Evolutionary conservation across 2,113 vertebrate genomes (phyloP).

Genomic region (Tor tambroides): DNA sequence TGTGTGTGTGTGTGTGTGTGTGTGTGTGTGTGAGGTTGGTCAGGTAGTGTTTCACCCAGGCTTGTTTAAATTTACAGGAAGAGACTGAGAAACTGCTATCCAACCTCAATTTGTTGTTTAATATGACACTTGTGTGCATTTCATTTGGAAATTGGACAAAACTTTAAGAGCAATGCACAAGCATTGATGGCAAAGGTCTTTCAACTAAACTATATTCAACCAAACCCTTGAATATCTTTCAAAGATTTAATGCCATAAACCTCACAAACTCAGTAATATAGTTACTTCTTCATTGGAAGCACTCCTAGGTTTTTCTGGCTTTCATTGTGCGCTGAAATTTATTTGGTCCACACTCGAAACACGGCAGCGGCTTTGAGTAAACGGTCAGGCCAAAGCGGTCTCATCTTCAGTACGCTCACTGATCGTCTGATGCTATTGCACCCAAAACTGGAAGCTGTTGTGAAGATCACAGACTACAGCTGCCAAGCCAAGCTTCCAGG

Average conservation of each 20-base stretch:
- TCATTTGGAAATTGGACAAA: not conserved
- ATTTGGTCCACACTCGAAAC: not conserved
- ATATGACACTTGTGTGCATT: not conserved
- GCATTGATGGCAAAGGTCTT: not conserved
- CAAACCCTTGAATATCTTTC: not conserved
- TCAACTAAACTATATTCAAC: not conserved
- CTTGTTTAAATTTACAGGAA: not conserved
- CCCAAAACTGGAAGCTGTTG: not conserved
- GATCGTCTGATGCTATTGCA: not conserved
- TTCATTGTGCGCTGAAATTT: not conserved
- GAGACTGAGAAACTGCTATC: not conserved
- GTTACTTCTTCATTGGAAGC: not conserved
- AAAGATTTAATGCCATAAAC: not conserved
- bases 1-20: conserved; percentile 73
- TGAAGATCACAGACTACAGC: not conserved
- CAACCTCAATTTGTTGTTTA: not conserved
- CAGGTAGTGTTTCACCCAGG: not conserved
- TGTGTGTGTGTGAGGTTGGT: conserved; percentile 70
- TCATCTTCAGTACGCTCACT: not conserved
- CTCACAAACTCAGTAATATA: not conserved
- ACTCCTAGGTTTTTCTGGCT: not conserved
- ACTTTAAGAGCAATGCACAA: not conserved
- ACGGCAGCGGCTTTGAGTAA: not conserved
- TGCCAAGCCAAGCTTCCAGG: not conserved
- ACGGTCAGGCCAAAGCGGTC: not conserved